Percentiles rank a stretch among this genome's conserved stretches.
These are phyloP conservation scores for Cheilosia variabilis DNA, from an alignment of 2,888 invertebrate species.

Conservation along the genomic window DNA sequence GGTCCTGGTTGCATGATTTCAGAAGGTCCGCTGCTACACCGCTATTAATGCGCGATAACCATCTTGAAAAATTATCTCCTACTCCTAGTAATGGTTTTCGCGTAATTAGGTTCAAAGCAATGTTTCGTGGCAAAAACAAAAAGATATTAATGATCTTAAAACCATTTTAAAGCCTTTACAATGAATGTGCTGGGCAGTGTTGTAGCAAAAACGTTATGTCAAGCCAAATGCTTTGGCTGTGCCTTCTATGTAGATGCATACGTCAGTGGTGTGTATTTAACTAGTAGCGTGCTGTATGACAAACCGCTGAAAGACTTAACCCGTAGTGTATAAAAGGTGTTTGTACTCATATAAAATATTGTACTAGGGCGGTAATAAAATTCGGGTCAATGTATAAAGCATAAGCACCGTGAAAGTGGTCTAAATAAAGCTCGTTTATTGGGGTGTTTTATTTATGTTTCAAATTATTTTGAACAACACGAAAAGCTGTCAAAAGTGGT, in stretches of 20 bases:
- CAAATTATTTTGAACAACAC: too few species aligned
- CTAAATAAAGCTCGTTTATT: too few species aligned
- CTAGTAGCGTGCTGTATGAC: conserved; percentile 9
- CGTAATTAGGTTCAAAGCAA: conserved; percentile 82
- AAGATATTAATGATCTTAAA: conserved; percentile 62
- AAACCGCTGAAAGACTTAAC: conserved; percentile 3
- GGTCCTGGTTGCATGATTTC: conserved; percentile 70
- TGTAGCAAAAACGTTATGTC: conserved; percentile 5
- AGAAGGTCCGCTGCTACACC: conserved; percentile 60
- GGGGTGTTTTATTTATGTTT: too few species aligned
- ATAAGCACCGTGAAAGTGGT: too few species aligned
- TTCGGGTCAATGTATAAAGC: too few species aligned
- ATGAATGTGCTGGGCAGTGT: conserved; percentile 1
- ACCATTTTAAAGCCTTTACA: conserved; percentile 55
- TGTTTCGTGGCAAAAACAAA: conserved; percentile 56
- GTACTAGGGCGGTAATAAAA: too few species aligned
- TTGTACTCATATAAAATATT: too few species aligned
- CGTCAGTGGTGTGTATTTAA: neutral
- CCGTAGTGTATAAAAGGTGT: neutral
- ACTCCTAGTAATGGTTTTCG: conserved; percentile 83
- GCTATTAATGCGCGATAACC: conserved; percentile 83
- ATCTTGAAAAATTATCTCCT: conserved; percentile 84
- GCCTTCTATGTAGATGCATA: neutral
- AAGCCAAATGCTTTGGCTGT: neutral
- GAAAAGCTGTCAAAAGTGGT: too few species aligned